Evolutionary conservation across 1,140 invertebrate genomes (phyloP), one percentile per base, ranked within the genome.

Genomic region (Diabrotica virgifera): DNA sequence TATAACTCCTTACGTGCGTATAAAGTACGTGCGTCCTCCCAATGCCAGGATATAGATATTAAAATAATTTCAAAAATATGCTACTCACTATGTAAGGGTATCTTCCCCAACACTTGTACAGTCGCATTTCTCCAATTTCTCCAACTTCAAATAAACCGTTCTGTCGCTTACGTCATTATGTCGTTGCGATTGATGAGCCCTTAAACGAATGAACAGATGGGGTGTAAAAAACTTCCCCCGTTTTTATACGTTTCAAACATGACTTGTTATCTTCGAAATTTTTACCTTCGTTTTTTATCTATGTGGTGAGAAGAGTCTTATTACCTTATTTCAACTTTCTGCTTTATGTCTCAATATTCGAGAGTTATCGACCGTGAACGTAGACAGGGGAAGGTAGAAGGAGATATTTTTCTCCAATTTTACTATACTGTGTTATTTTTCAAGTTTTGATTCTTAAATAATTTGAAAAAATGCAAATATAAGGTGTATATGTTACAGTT

Each of bases 191-290:
- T 46, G 40, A 46, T 46, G 40, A 46, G n/a, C 40, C 8, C 40
- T 46, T 46, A 46, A 46, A 46, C n/a, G 40, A 46, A 46, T 46
- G 40, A 46, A 46, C 8, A 46, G n/a, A 46, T 46, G 40, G 40
- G 40, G 40, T 46, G 40, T 46, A n/a, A 5, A 46, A 46, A 46
- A 46, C 8, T 46, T 46, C n/a, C 40, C 40, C 24, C 24, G 24
- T 8, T 46, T 46, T 46, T 46, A 46, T 46, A 46, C 40, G 40
- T 46, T 46, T 46, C 40, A 46, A 24, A 46, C 40, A 46, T 46
- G 40, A 6, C 40, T 46, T 46, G 40, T 46, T 46, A 46, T 46
- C 40, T 46, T 46, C 40, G n/a, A 24, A 46, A 46, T 4, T 46
- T n/a, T 46, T 8, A 46, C 8, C n/a, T 46, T n/a, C n/a, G n/a